These are phyloP conservation scores for Lycorma delicatula DNA, from an alignment of 1,140 invertebrate species.

Conservation along the genomic window DNA sequence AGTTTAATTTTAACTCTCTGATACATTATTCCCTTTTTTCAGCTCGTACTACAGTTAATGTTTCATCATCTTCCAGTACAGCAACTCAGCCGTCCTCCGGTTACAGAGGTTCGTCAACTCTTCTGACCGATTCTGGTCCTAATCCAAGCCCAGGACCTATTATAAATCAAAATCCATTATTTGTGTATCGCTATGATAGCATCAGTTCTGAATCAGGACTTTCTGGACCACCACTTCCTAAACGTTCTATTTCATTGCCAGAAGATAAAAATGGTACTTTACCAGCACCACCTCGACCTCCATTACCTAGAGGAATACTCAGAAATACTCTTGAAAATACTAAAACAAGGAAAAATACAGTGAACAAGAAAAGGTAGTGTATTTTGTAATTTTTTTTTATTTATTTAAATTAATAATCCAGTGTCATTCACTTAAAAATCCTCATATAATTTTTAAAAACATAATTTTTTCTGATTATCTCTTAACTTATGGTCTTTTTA, in stretches of 20 bases:
- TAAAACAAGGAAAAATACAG: slow-evolving; percentile 44
- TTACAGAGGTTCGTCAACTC: slow-evolving; percentile 74
- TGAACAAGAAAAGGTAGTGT: slow-evolving; percentile 39
- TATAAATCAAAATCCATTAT: slow-evolving; percentile 55
- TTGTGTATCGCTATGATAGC: slow-evolving; percentile 71
- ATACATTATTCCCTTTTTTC: too few relatives aligned
- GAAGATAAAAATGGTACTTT: slow-evolving; percentile 42
- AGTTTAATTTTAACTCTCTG: too few relatives aligned
- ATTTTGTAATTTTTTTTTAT: slow-evolving; percentile 1
- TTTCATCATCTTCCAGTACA: slow-evolving; percentile 57
- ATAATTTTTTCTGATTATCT: too few relatives aligned
- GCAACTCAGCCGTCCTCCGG: slow-evolving; percentile 71
- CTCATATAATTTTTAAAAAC: too few relatives aligned
- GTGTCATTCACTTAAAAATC: too few relatives aligned
- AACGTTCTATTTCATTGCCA: slow-evolving; percentile 53
- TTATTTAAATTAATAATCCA: too few relatives aligned
- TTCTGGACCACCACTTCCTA: slow-evolving; percentile 44
- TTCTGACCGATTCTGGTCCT: slow-evolving; percentile 62
- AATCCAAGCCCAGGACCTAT: slow-evolving; percentile 48
- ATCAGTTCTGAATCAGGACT: slow-evolving; percentile 21
- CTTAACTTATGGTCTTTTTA: too few relatives aligned
- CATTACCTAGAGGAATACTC: slow-evolving; percentile 60
- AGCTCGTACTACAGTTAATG: slow-evolving; percentile 19
- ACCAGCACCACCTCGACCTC: slow-evolving; percentile 55
- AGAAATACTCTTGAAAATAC: slow-evolving; percentile 45